Base-by-base conservation (phyloP, 2,113 vertebrate species). In the Rhabdomys dilectus region DNA sequence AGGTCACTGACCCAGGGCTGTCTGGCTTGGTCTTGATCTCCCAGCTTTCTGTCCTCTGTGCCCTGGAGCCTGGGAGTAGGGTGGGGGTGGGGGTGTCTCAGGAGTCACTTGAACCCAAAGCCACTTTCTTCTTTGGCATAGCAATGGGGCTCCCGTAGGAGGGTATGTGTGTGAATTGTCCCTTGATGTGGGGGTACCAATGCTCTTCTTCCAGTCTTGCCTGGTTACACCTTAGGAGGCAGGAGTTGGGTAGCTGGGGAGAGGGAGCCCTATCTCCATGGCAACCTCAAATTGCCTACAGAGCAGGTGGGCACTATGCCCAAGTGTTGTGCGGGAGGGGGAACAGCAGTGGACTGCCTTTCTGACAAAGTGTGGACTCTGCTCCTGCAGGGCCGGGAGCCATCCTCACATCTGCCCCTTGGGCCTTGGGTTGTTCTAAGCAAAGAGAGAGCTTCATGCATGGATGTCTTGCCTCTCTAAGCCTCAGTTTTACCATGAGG, bases 391-490 rank as follows among this genome's bases (percentile, higher is more conserved):
- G 53, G 39, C 42, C 1, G 51, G 15, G 19, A 51, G 24, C 22
- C 15, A 0, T 51, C 17, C 5, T 73, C 58, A 5, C 2, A 0
- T 58, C 21, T 66, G 19, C 42, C 24, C 39, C 3, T 12, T 11
- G 56, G 45, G 56, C 39, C 34, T 34, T 22, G 26, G 34, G 8
- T 39, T 0, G 4, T n/a, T 29, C 70, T 26, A 36, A 42, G 45
- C 34, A 34, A 24, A n/a, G 26, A 31, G 34, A 17, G 51, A 60
- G 70, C 11, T 51, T 60, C n/a, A 0, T 0, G 0, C 0, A 1
- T 8, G 66, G 8, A 0, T 3, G 0, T 19, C 36, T 16, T 88
- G 16, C 48, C 9, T 29, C 29, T 42, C 42, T 13, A 58, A 58
- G 24, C 45, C 86, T 88, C 81, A 3, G 91, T 72, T 92, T 80